These are phyloP conservation scores for Catharus minimus DNA, from an alignment of 2,113 vertebrate genomes.

Conservation along the genomic window DNA sequence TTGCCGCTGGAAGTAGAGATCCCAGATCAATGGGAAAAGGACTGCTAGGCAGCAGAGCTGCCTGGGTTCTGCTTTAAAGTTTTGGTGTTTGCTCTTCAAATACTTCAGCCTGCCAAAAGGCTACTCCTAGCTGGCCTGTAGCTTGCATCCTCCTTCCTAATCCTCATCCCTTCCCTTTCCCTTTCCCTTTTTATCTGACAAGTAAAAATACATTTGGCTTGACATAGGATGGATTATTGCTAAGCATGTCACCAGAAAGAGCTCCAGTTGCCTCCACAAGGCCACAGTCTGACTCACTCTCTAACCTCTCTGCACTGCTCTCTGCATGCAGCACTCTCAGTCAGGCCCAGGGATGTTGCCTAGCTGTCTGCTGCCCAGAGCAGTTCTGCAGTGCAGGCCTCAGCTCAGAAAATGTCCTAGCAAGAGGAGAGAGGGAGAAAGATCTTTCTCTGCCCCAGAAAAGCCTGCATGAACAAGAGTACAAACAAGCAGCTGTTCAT, in stretches of 20 bases:
- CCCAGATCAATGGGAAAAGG: not conserved
- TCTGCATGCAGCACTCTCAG: not conserved
- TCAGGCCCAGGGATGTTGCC: not conserved
- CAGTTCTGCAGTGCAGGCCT: not conserved
- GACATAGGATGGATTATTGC: not conserved
- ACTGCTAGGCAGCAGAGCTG: not conserved
- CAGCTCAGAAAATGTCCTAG: not conserved
- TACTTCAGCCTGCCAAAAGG: conserved; percentile 8
- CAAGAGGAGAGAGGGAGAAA: not conserved
- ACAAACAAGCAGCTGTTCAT: not conserved
- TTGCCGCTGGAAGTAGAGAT: not conserved
- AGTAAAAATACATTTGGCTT: not conserved
- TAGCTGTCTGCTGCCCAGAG: not conserved
- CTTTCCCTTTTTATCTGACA: conserved; percentile 20
- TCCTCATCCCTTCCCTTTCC: not conserved
- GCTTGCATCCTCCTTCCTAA: not conserved
- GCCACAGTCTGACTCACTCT: not conserved
- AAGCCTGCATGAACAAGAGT: not conserved
- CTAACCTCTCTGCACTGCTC: not conserved
- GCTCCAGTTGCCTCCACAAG: not conserved
- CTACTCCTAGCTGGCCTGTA: conserved; percentile 14
- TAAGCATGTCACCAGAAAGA: not conserved
- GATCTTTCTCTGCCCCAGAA: not conserved
- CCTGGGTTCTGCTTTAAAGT: not conserved
- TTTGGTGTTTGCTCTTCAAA: conserved; percentile 9